phyloP scores from a whole-genome alignment of 92 coral and sea anemone genomes.

The Muricea muricata region DNA sequence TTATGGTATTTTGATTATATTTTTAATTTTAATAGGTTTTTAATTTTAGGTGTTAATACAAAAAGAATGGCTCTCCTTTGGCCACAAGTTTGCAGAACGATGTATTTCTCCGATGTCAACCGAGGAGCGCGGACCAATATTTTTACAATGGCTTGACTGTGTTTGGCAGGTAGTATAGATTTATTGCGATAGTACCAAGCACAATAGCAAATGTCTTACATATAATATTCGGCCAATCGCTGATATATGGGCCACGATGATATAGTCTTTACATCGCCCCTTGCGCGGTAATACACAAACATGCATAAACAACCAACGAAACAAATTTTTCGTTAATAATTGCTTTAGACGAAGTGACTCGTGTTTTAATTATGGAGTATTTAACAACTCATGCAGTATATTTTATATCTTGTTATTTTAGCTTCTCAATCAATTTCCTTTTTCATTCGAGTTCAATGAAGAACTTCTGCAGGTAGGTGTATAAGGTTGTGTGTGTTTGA shows the following conservation, averaged over 20 bases:
- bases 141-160: slow-evolving; percentile 97
- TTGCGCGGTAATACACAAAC: too few relatives aligned
- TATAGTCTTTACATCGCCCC: too few relatives aligned
- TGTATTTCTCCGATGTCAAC: slow-evolving; percentile 60
- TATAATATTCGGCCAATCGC: too few relatives aligned
- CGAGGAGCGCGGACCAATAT: slow-evolving; percentile 90
- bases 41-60: slow-evolving; percentile 89
- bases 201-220: too few relatives aligned
- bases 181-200: too few relatives aligned
- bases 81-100: slow-evolving; percentile 85
- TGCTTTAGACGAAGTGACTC: too few relatives aligned
- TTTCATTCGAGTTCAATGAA: slow-evolving; percentile 91
- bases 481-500: neutral
- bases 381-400: neutral
- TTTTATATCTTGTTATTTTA: slow-evolving; percentile 30
- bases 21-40: too few relatives aligned
- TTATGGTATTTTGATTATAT: too few relatives aligned
- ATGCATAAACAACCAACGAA: too few relatives aligned
- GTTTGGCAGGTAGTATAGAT: slow-evolving; percentile 95
- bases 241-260: too few relatives aligned
- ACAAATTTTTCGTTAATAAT: too few relatives aligned
- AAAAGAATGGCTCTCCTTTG: slow-evolving; percentile 96
- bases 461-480: slow-evolving; percentile 82
- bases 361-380: too few relatives aligned
- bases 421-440: slow-evolving; percentile 92